Percentiles rank a stretch among this genome's conserved stretches.
phyloP scores from a whole-genome alignment of 1,140 invertebrate species.

The Vanessa tameamea region DNA sequence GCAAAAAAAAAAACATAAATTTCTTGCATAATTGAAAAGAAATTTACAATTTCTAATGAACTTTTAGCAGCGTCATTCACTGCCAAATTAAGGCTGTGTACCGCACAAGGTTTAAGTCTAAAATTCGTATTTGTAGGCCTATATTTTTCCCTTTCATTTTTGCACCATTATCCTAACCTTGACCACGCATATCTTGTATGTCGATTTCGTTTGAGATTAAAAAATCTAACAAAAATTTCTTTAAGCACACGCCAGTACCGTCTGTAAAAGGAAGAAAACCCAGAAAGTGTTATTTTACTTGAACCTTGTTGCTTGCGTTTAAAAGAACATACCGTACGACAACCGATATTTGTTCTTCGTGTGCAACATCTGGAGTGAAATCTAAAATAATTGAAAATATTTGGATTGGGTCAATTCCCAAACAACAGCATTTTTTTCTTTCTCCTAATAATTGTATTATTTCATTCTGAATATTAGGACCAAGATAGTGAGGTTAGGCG shows the following conservation, averaged over 20 bases:
- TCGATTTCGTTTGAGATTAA: constrained; percentile 23
- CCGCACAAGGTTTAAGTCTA: constrained; percentile 23
- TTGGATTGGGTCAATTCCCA: background rate
- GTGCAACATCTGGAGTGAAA: constrained; percentile 10
- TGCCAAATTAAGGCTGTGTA: constrained; percentile 23
- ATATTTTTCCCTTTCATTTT: constrained; percentile 28
- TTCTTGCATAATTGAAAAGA: constrained; percentile 13
- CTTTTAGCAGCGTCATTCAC: constrained; percentile 26
- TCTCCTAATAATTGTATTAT: background rate
- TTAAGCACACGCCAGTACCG: background rate
- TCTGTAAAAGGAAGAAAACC: constrained; percentile 16
- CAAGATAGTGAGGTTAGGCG: background rate
- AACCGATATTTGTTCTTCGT: constrained; percentile 20
- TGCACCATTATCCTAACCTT: constrained; percentile 27
- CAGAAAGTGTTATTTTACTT: constrained; percentile 25
- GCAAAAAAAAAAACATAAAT: constrained; percentile 1
- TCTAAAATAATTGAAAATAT: constrained; percentile 17
- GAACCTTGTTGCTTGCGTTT: constrained; percentile 10
- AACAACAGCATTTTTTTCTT: background rate
- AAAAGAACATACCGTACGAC: constrained; percentile 22
- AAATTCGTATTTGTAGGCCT: constrained; percentile 26
- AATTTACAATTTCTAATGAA: constrained; percentile 5
- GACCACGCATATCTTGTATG: constrained; percentile 26
- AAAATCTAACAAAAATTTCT: background rate
- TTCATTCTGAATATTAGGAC: background rate